These are phyloP conservation scores for Diplolepis rosae DNA, from an alignment of 2,888 invertebrate genomes.

Conservation along the genomic window DNA sequence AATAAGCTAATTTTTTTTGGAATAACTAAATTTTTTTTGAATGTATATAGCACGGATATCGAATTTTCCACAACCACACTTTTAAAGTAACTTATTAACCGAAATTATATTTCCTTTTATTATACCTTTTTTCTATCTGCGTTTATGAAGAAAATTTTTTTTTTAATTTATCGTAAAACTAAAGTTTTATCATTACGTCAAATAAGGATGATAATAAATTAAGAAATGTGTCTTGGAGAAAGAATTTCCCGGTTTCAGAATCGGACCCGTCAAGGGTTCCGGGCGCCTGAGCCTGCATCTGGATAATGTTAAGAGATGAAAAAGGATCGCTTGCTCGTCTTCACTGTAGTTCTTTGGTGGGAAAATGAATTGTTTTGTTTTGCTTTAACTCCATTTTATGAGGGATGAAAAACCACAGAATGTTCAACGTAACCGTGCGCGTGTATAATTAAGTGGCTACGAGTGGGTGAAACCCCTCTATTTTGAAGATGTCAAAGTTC, in stretches of 20 bases:
- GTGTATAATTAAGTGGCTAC: slow-evolving; percentile 16
- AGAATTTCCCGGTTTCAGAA: slow-evolving; percentile 23
- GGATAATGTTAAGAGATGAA: slow-evolving; percentile 60
- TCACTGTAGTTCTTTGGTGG: slow-evolving; percentile 47
- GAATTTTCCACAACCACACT: too few relatives aligned
- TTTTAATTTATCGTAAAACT: too few relatives aligned
- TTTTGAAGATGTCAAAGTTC: not conserved
- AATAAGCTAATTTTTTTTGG: too few relatives aligned
- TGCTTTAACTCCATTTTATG: slow-evolving; percentile 51
- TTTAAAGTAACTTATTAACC: too few relatives aligned
- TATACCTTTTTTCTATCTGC: too few relatives aligned
- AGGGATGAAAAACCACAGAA: slow-evolving; percentile 33
- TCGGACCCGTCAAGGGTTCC: slow-evolving; percentile 58
- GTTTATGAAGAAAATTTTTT: too few relatives aligned
- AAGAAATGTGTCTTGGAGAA: slow-evolving; percentile 8
- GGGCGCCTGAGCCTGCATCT: slow-evolving; percentile 61
- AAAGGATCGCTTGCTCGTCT: slow-evolving; percentile 51
- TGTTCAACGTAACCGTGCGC: slow-evolving; percentile 9
- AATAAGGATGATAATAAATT: not conserved
- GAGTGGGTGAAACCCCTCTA: not conserved
- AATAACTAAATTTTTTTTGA: too few relatives aligned
- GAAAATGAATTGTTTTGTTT: slow-evolving; percentile 66
- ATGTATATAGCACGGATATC: too few relatives aligned
- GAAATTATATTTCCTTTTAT: too few relatives aligned
- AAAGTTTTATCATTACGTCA: not conserved